Base-by-base conservation (phyloP, 1,140 invertebrate genomes). In the Pogonomyrmex californicus region DNA sequence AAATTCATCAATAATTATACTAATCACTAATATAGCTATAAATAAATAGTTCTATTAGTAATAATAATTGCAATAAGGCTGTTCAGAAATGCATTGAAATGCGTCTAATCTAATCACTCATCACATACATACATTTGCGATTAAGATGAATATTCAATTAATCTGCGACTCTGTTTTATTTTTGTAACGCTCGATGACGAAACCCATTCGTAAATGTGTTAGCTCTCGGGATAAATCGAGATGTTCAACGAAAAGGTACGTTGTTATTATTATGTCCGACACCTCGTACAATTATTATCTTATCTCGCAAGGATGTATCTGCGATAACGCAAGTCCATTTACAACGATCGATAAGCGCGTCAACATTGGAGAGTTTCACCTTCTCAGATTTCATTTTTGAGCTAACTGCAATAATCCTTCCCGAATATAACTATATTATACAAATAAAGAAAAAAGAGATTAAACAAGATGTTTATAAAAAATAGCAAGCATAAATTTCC, bases 251-350 rank as follows among this genome's bases (percentile, higher is more conserved):
- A 41, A n/a, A 36, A 79, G 9, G 9, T 23, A 4, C 23, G 54
- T 44, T 79, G 36, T 33, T 70, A 81, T 66, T 66, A 66, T 70
- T 83, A 33, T 70, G 17, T 44, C n/a, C 33, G 41, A 83, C 68
- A 62, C n/a, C 33, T 75, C 41, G 44, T 62, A 17, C 36, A 82
- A 83, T 66, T 23, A 49, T 73, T 60, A 83, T 83, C 68, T 83
- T 83, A 83, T 83, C 79, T 58, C 30, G 41, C 12, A 60, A 82
- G 66, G 66, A 83, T 75, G 54, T 83, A 49, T 23, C n/a, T 36
- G 41, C 2, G 79, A 83, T 75, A 73, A 49, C 33, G 17, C 44
- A 47, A 54, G 4, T 47, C 33, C 56, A 56, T 56, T 71, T 82
- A 58, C 66, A 49, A 73, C 14, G 33, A 7, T 38, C 41, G 54